Conservation (phyloP, 1,140 invertebrate genomes). For the Lucilia sericata region DNA sequence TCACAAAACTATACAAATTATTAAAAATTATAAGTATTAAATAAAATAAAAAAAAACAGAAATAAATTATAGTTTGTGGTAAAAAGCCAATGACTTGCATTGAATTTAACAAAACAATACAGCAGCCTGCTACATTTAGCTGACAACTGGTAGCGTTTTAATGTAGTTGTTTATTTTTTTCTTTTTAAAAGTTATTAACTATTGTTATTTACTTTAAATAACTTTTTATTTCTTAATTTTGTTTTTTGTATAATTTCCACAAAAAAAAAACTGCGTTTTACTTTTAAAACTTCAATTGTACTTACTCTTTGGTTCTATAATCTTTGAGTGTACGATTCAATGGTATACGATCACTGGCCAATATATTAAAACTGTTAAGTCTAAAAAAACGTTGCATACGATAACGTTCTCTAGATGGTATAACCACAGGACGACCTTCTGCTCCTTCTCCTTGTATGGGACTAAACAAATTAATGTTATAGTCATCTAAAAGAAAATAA, state of each 20-base stretch:
- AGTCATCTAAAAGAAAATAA: constrained; percentile 74
- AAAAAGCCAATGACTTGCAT: constrained; percentile 44
- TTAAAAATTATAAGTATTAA: not conserved
- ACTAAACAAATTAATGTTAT: constrained; percentile 85
- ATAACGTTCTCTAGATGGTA: constrained; percentile 79
- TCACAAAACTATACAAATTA: not conserved
- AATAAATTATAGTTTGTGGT: constrained; percentile 26
- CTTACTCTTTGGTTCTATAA: constrained; percentile 76
- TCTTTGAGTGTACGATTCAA: constrained; percentile 92
- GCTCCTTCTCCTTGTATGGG: constrained; percentile 81
- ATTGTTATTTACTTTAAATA: not conserved
- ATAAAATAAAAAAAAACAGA: constrained; percentile 2
- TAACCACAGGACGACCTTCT: constrained; percentile 84
- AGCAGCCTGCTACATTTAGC: constrained; percentile 14
- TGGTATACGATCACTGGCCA: constrained; percentile 92
- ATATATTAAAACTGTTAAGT: constrained; percentile 90
- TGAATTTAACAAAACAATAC: constrained; percentile 27
- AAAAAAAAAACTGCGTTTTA: not conserved
- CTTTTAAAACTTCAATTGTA: not conserved
- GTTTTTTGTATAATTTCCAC: not conserved
- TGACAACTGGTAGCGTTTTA: not conserved
- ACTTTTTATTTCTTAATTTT: not conserved
- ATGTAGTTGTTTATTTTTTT: not conserved
- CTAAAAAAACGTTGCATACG: constrained; percentile 85
- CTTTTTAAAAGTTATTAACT: not conserved